Evolutionary conservation across 2,113 vertebrate genomes (phyloP).

Genomic region (Chlamydotis undulata): DNA sequence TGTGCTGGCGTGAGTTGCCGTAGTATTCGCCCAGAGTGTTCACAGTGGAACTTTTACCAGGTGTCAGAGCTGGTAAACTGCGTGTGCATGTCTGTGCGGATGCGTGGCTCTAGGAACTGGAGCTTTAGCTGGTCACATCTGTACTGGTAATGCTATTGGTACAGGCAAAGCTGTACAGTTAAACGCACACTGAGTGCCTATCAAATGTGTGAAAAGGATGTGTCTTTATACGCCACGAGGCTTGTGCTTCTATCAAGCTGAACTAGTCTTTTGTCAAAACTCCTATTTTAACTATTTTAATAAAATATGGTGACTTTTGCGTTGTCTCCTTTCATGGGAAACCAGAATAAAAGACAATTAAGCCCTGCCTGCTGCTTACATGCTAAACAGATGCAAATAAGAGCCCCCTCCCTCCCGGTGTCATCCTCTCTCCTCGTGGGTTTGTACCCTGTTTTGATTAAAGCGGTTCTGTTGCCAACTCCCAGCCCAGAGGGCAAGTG

Average conservation of each 20-base stretch:
- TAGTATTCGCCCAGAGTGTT: neutral
- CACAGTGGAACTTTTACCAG: neutral
- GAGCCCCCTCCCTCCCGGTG: neutral
- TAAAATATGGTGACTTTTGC: neutral
- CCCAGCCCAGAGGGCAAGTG: slow-evolving; percentile 62
- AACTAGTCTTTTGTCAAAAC: neutral
- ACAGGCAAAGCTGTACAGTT: neutral
- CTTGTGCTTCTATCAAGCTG: neutral
- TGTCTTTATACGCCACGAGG: neutral
- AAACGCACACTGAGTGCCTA: neutral
- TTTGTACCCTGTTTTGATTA: slow-evolving; percentile 59
- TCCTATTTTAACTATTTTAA: neutral
- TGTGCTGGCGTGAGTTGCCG: neutral
- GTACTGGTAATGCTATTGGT: neutral
- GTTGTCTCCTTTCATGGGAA: slow-evolving; percentile 10
- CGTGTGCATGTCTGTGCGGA: neutral
- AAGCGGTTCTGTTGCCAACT: slow-evolving; percentile 27
- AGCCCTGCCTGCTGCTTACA: neutral
- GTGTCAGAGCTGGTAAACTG: neutral
- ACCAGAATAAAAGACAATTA: neutral
- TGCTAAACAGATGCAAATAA: slow-evolving; percentile 50
- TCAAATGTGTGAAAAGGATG: rapidly evolving
- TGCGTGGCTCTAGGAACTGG: neutral
- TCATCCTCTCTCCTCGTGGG: neutral
- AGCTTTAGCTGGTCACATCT: neutral